Evolutionary conservation across 2,888 invertebrate genomes (phyloP), one percentile per base, ranked within the genome.

Genomic region (Cheilosia scutellata): DNA sequence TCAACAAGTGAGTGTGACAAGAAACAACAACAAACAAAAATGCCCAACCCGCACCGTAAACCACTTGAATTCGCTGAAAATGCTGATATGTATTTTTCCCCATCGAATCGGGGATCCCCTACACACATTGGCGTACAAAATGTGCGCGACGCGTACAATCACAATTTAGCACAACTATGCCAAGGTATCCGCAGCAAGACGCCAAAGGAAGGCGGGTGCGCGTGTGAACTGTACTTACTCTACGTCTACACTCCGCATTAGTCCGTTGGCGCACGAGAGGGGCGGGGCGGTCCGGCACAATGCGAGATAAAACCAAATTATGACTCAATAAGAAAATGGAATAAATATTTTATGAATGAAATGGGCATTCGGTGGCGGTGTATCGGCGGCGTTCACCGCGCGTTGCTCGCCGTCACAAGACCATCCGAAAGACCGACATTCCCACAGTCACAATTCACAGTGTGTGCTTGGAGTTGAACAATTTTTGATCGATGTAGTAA

Each of bases 301-400:
- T n/a, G n/a, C n/a, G n/a, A 79, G 74, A 74, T 65, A 78, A 79
- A 79, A 78, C 76, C 76, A 77, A 72, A 72, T 63, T 75, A 84
- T 84, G 83, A 79, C 83, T 79, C 83, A 84, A 79, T 83, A 78
- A 68, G 82, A 71, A 80, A 76, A 77, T 74, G 58, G 68, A 79
- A 77, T 53, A 76, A 76, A 84, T 79, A 68, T 74, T 84, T 84
- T 70, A 84, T 84, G 83, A 84, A 84, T 84, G 83, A 84, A 84
- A 79, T 70, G 20, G 74, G 37, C 74, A 51, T 53, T 62, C 51
- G 63, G 2, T n/a, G 42, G 2, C 44, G 44, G 44, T 44, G 13
- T 44, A 6, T 44, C 16, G 2, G n/a, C 16, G n/a, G 44, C 16
- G 16, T 16, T 16, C 37, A 37, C 37, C 37, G 37, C 9, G 33